Percentiles rank a stretch among this genome's conserved stretches.
phyloP scores from a whole-genome alignment of 2,888 invertebrate genomes.

The Beris chalybata region DNA sequence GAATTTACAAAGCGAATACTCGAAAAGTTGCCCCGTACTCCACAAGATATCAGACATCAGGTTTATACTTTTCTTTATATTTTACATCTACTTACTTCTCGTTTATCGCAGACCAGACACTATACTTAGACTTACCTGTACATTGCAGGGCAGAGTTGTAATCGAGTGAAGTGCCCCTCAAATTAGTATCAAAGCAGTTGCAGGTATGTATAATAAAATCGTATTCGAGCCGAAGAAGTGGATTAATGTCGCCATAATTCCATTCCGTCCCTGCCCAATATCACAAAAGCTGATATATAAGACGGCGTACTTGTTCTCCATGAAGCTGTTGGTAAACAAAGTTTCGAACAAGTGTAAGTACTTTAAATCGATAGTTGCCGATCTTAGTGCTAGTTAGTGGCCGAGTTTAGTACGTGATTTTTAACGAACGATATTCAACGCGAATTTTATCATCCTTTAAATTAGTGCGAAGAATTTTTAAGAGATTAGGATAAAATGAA shows the following conservation, averaged over 20 bases:
- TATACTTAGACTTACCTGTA: neutral
- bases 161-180: too few species aligned
- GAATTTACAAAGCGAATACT: conserved; percentile 21
- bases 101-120: neutral
- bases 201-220: neutral
- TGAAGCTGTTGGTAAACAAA: conserved; percentile 57
- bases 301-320: conserved; percentile 54
- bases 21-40: conserved; percentile 2
- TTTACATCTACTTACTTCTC: neutral
- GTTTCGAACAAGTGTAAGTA: conserved; percentile 54
- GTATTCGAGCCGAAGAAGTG: neutral
- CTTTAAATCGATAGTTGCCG: conserved; percentile 18
- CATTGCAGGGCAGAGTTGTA: too few species aligned
- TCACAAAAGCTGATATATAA: conserved; percentile 51
- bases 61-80: too few species aligned
- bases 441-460: neutral
- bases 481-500: conserved; percentile 8
- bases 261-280: conserved; percentile 32
- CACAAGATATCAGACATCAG: conserved; percentile 1
- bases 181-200: neutral
- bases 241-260: conserved; percentile 13
- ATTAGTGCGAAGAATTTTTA: conserved; percentile 1
- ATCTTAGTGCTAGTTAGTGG: conserved; percentile 27
- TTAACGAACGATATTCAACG: neutral
- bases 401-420: neutral